Evolutionary conservation across 2,113 vertebrate species (phyloP).

Genomic region (Psittacula cyanocephala): DNA sequence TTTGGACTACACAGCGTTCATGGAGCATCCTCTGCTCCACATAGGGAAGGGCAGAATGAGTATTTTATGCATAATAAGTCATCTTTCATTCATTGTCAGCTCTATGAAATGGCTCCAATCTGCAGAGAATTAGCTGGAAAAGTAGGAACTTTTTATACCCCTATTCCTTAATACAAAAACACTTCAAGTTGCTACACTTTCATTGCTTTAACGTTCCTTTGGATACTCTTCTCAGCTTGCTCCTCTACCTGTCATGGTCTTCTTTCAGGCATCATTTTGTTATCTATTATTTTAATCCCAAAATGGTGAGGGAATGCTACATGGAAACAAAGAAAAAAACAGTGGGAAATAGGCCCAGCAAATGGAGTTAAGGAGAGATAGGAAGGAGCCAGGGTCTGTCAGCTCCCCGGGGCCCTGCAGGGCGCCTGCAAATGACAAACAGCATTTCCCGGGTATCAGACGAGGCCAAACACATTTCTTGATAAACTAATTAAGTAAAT

Average conservation of each 20-base stretch:
- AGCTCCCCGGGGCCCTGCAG: slow-evolving; percentile 29
- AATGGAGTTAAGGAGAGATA: slow-evolving; percentile 48
- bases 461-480: slow-evolving; percentile 43
- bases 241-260: background rate
- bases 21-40: background rate
- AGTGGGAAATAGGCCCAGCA: slow-evolving; percentile 32
- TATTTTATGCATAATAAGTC: background rate
- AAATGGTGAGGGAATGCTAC: slow-evolving; percentile 1
- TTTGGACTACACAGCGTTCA: background rate
- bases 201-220: background rate
- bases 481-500: slow-evolving; percentile 70
- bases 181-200: background rate
- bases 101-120: background rate
- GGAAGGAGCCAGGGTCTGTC: slow-evolving; percentile 57
- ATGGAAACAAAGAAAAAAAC: background rate
- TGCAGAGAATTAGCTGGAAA: background rate
- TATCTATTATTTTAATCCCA: slow-evolving; percentile 33
- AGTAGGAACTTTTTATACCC: background rate
- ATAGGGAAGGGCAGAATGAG: accelerated
- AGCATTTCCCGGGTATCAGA: slow-evolving; percentile 61
- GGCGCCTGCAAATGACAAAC: slow-evolving; percentile 52
- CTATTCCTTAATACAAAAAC: background rate
- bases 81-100: background rate
- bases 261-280: background rate
- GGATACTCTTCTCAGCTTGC: background rate